phyloP scores from a whole-genome alignment of 2,888 invertebrate species.

The Pachymerium ferrugineum region DNA sequence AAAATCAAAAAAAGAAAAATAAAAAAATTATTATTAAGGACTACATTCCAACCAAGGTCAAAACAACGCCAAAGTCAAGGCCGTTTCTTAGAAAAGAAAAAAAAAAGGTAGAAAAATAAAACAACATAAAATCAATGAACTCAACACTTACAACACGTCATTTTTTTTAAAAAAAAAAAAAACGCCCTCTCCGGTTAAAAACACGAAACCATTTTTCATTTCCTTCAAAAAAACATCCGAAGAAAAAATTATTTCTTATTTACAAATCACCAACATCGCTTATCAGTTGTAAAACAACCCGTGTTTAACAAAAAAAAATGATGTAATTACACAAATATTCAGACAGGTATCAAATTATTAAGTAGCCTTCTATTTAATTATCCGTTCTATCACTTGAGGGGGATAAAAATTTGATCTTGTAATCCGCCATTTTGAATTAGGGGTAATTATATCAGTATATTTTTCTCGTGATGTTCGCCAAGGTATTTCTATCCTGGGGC shows the following conservation, averaged over 20 bases:
- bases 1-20: not conserved
- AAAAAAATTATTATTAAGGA: not conserved
- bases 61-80: constrained; percentile 8
- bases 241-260: no score
- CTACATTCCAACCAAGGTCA: constrained; percentile 4
- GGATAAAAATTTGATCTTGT: no score
- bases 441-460: not conserved
- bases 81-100: not conserved
- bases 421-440: constrained; percentile 1
- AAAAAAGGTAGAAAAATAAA: not conserved
- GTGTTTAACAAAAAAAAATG: not conserved
- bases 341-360: not conserved
- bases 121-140: constrained; percentile 6
- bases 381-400: no score
- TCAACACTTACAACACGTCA: not conserved
- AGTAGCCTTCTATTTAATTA: no score
- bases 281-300: not conserved
- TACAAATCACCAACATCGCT: not conserved
- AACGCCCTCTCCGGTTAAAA: no score
- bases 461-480: not conserved
- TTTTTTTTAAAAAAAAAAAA: not conserved
- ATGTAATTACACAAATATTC: not conserved
- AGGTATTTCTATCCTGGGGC: not conserved
- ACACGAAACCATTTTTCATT: not conserved
- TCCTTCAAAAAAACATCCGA: no score